Base-by-base conservation (phyloP, 2,888 invertebrate species). In the Drosophila diplacantha region DNA sequence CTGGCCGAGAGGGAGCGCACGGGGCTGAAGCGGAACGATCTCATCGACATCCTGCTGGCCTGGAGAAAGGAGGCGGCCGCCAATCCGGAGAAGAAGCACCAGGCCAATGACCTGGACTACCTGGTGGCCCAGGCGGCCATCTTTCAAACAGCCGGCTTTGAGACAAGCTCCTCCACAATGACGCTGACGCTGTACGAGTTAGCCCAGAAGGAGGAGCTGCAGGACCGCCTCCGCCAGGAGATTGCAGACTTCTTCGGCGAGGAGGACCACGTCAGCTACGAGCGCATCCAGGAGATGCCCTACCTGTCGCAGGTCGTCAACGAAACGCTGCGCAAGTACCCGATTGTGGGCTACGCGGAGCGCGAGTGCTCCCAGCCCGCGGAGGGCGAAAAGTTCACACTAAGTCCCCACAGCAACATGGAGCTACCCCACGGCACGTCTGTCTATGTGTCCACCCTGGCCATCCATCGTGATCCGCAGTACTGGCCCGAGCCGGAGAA, bases 21-120 rank as follows among this genome's bases (percentile, higher is more conserved):
- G 3, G 88, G 88, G 2, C 16, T 70, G 5, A 32, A 35, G 16
- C 75, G 81, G 0, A 85, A 88, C 32, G 90, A 90, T 73, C 85
- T 90, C 0, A 81, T 90, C 11, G 90, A 90, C 55, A 72, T 87
- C 5, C 71, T 90, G 8, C 59, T 90, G 50, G 82, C 86, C 5
- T 60, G 90, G 35, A 88, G 84, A 26, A 74, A 82, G 1, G 69
- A 75, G 9, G 72, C 72, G 0, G 64, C 26, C 0, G 43, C 31
- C 14, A 38, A 60, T 9, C 58, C 59, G 1, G 72, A 67, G 1
- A 64, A 56, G 3, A 16, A 34, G 0, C 39, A 54, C 5, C 56
- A 54, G 24, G 58, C 58, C 0, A 41, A 58, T 2, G 46, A 66
- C 3, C 20, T 69, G 7, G 86, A 87, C 16, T 66, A 73, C 29